These are phyloP conservation scores for Thrips palmi DNA, from an alignment of 1,140 invertebrate genomes.

Conservation along the genomic window DNA sequence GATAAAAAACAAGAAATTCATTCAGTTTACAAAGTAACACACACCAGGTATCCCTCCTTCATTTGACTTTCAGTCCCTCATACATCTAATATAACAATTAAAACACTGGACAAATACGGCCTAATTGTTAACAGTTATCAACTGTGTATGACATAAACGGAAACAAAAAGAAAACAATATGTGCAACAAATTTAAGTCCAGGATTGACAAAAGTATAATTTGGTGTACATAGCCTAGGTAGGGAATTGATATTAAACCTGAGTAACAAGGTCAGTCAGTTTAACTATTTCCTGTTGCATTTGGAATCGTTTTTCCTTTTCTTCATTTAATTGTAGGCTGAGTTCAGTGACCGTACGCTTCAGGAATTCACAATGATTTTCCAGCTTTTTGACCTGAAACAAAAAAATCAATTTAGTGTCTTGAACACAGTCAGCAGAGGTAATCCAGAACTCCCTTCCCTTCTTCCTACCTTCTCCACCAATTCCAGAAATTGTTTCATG, in stretches of 20 bases:
- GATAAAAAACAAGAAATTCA: too few relatives aligned
- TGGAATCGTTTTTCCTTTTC: constrained; percentile 13
- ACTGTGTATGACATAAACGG: too few relatives aligned
- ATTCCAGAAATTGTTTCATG: background rate
- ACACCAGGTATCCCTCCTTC: too few relatives aligned
- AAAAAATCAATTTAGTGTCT: constrained; percentile 2
- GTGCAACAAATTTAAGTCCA: too few relatives aligned
- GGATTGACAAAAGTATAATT: too few relatives aligned
- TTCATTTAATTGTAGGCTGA: constrained; percentile 14
- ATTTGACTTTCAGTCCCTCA: too few relatives aligned
- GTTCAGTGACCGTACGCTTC: constrained; percentile 11
- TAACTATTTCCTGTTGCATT: constrained; percentile 17
- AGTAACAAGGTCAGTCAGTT: constrained; percentile 16
- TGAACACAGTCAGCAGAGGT: constrained; percentile 10
- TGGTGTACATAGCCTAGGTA: too few relatives aligned
- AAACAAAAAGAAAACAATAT: too few relatives aligned
- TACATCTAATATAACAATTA: too few relatives aligned
- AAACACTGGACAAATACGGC: too few relatives aligned
- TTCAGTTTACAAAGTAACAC: too few relatives aligned
- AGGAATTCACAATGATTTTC: constrained; percentile 6
- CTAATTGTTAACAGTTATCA: too few relatives aligned
- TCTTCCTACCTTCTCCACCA: constrained; percentile 9
- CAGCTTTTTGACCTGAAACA: constrained; percentile 10
- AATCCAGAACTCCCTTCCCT: constrained; percentile 11
- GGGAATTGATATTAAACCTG: constrained; percentile 17